These are phyloP conservation scores for Augochlora pura DNA, from an alignment of 1,140 invertebrate species.

Conservation along the genomic window DNA sequence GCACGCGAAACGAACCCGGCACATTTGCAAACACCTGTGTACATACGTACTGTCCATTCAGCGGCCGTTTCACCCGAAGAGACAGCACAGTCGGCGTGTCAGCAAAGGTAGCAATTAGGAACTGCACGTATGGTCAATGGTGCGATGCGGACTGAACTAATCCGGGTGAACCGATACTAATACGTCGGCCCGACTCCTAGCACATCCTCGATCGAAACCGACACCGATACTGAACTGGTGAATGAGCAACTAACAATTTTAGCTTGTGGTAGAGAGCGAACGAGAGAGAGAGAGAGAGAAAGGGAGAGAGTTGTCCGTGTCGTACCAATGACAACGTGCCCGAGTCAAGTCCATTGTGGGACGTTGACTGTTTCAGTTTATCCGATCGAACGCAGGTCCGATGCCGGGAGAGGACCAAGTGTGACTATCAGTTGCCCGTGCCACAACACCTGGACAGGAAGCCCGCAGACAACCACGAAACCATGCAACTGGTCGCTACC, in stretches of 20 bases:
- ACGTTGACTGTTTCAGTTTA: constrained; percentile 81
- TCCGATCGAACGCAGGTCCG: constrained; percentile 81
- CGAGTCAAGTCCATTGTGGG: constrained; percentile 75
- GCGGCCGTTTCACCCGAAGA: neutral
- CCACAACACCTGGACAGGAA: constrained; percentile 47
- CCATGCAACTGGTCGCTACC: constrained; percentile 42
- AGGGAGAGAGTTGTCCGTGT: constrained; percentile 65
- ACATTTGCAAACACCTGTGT: neutral
- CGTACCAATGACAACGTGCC: constrained; percentile 72
- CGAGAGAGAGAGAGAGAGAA: neutral
- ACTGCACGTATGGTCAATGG: constrained; percentile 72
- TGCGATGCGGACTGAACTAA: constrained; percentile 69
- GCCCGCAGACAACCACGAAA: constrained; percentile 16
- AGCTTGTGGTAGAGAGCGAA: neutral
- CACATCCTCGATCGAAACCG: neutral
- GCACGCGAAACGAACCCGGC: neutral
- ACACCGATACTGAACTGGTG: neutral
- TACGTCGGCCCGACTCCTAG: neutral
- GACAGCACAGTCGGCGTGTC: neutral
- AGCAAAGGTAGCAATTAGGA: constrained; percentile 21
- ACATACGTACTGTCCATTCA: neutral
- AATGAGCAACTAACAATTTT: constrained; percentile 1
- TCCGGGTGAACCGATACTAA: constrained; percentile 38
- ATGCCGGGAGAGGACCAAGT: constrained; percentile 82
- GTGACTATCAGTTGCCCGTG: constrained; percentile 80